Conservation (phyloP, 2,797 vertebrate species). For the Melanotaenia parkinsoni region DNA sequence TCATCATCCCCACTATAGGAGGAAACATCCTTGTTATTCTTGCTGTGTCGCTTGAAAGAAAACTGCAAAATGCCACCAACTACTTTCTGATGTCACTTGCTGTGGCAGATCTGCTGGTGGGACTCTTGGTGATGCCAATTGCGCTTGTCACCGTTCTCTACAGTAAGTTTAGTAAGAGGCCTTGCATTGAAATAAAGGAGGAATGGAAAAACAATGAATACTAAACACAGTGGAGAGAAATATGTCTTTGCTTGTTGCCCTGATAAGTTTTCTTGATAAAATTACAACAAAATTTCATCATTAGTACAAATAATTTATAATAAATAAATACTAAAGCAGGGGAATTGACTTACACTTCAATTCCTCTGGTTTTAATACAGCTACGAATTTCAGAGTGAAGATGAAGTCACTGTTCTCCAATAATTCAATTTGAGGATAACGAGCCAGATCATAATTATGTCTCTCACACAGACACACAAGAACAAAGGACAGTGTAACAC, state of each 20-base stretch:
- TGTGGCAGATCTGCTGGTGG: conserved; percentile 95
- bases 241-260: background rate
- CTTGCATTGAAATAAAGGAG: background rate
- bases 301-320: background rate
- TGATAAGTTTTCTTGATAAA: background rate
- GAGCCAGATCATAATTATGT: conserved; percentile 25
- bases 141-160: conserved; percentile 93
- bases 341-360: conserved; percentile 8
- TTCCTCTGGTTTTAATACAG: background rate
- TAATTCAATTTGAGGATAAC: conserved; percentile 32
- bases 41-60: conserved; percentile 94
- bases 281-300: background rate
- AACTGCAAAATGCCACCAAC: conserved; percentile 97
- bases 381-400: background rate
- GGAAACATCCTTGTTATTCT: conserved; percentile 98
- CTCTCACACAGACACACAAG: conserved; percentile 2
- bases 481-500: background rate
- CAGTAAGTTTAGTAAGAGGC: conserved; percentile 77
- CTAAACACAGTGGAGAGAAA: background rate
- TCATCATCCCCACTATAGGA: conserved; percentile 95
- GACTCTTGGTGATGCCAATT: conserved; percentile 96
- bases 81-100: conserved; percentile 98
- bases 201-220: background rate
- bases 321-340: conserved; percentile 10
- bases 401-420: conserved; percentile 3